Conservation (phyloP, 2,113 vertebrate species). For the Gymnocephalus cernua region DNA sequence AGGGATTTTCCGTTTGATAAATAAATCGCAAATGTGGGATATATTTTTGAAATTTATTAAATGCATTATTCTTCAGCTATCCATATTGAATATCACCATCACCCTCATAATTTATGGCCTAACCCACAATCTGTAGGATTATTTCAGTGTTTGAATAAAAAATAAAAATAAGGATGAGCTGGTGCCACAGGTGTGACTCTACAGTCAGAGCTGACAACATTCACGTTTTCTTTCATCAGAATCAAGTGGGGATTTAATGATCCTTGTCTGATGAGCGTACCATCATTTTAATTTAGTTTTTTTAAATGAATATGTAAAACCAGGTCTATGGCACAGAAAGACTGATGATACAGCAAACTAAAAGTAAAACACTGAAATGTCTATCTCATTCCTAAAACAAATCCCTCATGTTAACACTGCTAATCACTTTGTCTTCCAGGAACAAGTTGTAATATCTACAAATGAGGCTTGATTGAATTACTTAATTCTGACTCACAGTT, state of each 20-base stretch:
- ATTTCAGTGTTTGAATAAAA: neutral
- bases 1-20: neutral
- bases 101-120: neutral
- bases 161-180: neutral
- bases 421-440: slow-evolving; percentile 26
- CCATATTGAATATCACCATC: neutral
- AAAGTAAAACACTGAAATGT: slow-evolving; percentile 4
- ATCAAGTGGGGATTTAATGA: neutral
- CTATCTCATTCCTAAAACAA: neutral
- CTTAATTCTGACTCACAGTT: slow-evolving; percentile 20
- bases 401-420: slow-evolving; percentile 5
- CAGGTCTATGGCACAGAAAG: neutral
- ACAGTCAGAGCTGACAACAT: neutral
- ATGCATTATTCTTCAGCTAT: neutral
- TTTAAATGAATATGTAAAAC: neutral
- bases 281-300: neutral
- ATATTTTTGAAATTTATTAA: neutral
- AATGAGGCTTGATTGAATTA: slow-evolving; percentile 7
- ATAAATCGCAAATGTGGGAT: neutral
- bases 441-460: slow-evolving; percentile 19
- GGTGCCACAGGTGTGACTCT: neutral
- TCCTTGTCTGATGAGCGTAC: neutral
- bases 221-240: neutral
- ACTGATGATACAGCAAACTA: neutral
- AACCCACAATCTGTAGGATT: neutral